A percentile compares a stretch with the other conserved stretches of the same genome.
Conservation (phyloP, 2,888 invertebrate species). For the Spodoptera littoralis region DNA sequence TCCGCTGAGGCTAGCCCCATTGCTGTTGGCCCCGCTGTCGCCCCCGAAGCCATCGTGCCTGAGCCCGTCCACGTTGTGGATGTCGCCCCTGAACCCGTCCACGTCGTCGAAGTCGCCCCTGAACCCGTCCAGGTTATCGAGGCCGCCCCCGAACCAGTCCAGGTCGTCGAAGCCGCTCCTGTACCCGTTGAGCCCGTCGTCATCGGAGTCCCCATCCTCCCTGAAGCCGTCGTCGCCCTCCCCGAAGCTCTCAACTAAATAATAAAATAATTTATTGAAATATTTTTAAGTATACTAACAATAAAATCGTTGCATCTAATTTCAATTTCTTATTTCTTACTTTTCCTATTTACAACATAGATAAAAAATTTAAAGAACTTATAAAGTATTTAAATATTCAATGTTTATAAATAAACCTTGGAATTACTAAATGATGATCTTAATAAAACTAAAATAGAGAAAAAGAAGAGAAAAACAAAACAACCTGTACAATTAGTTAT, state of each 20-base stretch:
- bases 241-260: constrained; percentile 52
- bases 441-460: too few species aligned
- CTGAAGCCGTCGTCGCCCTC: constrained; percentile 34
- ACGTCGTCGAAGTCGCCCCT: constrained; percentile 28
- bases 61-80: constrained; percentile 44
- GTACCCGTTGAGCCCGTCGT: constrained; percentile 34
- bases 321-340: too few species aligned
- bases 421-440: too few species aligned
- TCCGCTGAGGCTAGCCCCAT: constrained; percentile 21
- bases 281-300: neutral
- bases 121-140: constrained; percentile 24
- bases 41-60: constrained; percentile 25
- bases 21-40: constrained; percentile 29
- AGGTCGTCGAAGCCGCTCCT: constrained; percentile 32
- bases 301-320: too few species aligned
- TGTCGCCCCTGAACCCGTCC: constrained; percentile 24
- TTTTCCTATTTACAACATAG: too few species aligned
- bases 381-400: too few species aligned
- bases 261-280: constrained; percentile 7
- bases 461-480: too few species aligned
- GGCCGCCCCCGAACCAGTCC: constrained; percentile 30
- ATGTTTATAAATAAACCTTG: too few species aligned
- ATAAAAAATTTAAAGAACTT: too few species aligned
- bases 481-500: too few species aligned
- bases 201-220: constrained; percentile 13